Base-by-base conservation (phyloP, 2,888 invertebrate species). In the Gymnosoma rotundatum region DNA sequence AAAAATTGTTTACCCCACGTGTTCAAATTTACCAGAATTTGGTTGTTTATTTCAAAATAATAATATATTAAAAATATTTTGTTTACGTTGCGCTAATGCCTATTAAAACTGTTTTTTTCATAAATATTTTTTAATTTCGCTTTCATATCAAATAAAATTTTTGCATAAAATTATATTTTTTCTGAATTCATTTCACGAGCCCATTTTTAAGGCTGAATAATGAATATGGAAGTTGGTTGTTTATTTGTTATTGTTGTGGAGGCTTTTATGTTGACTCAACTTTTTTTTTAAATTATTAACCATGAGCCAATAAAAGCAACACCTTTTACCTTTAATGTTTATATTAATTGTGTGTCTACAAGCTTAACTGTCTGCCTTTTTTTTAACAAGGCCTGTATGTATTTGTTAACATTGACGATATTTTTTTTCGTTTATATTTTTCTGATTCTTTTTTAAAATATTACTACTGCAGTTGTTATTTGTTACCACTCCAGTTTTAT, bases 111-210 rank as follows among this genome's bases (percentile, higher is more conserved):
- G 12, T 42, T 10, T 42, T n/a, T 48, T 12, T 48, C 9, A 54
- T 14, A 21, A 20, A 14, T 1, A 14, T 14, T 14, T 50, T 50
- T n/a, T 16, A 52, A 48, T 48, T 52, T 52, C 8, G 18, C 3
- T 36, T 61, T 52, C n/a, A 14, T 48, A 8, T 0, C 14, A 58
- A 56, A 75, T 42, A 58, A 58, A 56, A 21, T 1, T 52, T 66
- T 61, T 78, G 78, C 78, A 78, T 78, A 63, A 64, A 76, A 52
- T 64, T 70, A 32, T 66, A 10, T 54, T 21, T 54, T 79, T 16
- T 16, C 7, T 38, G n/a, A 48, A 67, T 73, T 66, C 52, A 66
- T 18, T 61, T n/a, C 60, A 80, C 80, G 74, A 54, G 18, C 36
- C 32, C 36, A 58, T 56, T 56, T 73, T 63, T 63, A 63, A 81